Evolutionary conservation across 2,888 invertebrate species (phyloP), one percentile per base, ranked within the genome.

Genomic region (Microdon myrmicae): DNA sequence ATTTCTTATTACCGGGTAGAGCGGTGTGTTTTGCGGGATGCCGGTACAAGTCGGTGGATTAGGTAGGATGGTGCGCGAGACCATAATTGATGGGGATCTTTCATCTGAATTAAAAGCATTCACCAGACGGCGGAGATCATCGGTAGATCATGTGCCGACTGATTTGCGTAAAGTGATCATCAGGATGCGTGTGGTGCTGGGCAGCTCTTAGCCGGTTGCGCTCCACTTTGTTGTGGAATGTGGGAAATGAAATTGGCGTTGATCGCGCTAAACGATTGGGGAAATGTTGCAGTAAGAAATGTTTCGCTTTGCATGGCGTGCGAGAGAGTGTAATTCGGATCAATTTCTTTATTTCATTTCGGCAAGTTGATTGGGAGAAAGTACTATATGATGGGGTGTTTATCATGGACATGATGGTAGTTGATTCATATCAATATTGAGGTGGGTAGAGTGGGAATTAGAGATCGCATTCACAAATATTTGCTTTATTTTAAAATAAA

Each of bases 61-160:
- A n/a, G 2, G 4, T 38, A 29, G 19, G 22, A 10, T 10, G 10
- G 25, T 53, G 39, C 41, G 55, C 29, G 48, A 22, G 37, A 25
- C 10, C 12, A 53, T 47, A 58, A 58, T 58, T 64, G 58, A 58
- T 64, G 58, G 41, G 51, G 45, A 64, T 53, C 58, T 58, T 58
- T 58, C 58, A 58, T 53, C 51, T 35, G 58, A 53, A 58, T 58
- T 53, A 64, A 64, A 56, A 26, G 61, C 38, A 56, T 61, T 56
- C 44, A 49, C 56, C 56, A 48, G 31, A 31, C 61, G 44, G 22
- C 26, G 29, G 23, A 8, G 25, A 55, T 53, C 44, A 54, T 29
- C 25, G 28, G 38, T 13, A 35, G 51, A 56, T 56, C 49, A 56
- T 44, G 44, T 49, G 45, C 37, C 35, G 41, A 58, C 35, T 58